Evolutionary conservation across 1,140 invertebrate species (phyloP).

Genomic region (Halictus rubicundus): DNA sequence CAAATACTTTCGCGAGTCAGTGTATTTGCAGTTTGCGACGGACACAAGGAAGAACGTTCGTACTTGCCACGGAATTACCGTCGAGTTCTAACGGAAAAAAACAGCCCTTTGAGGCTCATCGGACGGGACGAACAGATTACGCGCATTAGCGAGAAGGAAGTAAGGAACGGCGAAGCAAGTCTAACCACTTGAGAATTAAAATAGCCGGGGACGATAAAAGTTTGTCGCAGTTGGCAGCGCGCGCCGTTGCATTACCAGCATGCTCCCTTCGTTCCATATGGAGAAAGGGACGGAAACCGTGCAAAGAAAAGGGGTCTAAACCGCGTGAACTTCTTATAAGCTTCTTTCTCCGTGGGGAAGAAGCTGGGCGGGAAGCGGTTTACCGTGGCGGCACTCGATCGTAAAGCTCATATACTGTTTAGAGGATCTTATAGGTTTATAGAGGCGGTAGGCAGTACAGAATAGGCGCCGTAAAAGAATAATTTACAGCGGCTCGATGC

Average conservation of each 20-base stretch:
- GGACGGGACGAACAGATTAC: background rate
- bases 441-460: background rate
- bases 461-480: conserved; percentile 5
- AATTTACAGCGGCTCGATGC: background rate
- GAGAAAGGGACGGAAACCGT: background rate
- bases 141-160: background rate
- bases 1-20: too few relatives aligned
- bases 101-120: background rate
- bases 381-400: background rate
- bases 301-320: too few relatives aligned
- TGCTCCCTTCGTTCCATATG: background rate
- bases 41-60: background rate
- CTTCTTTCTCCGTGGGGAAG: too few relatives aligned
- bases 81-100: background rate
- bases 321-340: conserved; percentile 1
- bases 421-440: conserved; percentile 3
- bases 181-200: conserved; percentile 15
- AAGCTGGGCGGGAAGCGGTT: background rate
- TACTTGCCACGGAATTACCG: background rate
- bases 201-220: background rate
- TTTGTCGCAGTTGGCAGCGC: background rate
- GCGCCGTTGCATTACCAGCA: background rate
- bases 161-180: background rate
- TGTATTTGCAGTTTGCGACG: too few relatives aligned
- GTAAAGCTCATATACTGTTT: conserved; percentile 24